Evolutionary conservation across 2,113 vertebrate species (phyloP), one percentile per base, ranked within the genome.

Genomic region (Elephantulus edwardii): DNA sequence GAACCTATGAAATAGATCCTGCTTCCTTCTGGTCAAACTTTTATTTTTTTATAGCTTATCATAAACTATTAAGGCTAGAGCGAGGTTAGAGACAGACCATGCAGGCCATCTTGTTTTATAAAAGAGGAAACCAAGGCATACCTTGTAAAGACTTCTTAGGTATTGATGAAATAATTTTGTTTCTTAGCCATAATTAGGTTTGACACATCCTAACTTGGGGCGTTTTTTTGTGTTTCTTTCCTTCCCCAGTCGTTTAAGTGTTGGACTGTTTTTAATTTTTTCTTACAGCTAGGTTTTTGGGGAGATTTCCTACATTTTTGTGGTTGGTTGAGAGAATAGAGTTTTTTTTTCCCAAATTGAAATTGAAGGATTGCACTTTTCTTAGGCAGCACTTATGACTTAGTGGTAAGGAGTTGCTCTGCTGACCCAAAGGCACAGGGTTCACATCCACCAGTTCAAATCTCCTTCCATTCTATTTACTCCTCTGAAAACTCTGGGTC

Each of bases 121-220:
- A 9, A 78, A 81, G 44, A 83, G 46, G 40, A 64, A 52, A 64
- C 26, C 12, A 33, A 87, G 20, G 10, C 13, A 48, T 42, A 10
- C n/a, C 42, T 92, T 81, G 40, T 17, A 35, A 71, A 79, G 60
- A 64, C 22, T 30, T 86, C 64, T 13, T 76, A 30, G n/a, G n/a
- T n/a, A n/a, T n/a, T 50, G 2, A 19, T 68, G 40, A 20, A 71
- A 72, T 10, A 33, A 33, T 93, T 79, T 58, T 81, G 52, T 50
- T 86, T 91, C 30, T 92, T n/a, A 71, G 44, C 46, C 30, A 8
- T 76, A 24, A 26, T 80, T 89, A 66, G 40, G 38, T 86, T 91
- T 79, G 50, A 3, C 4, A 44, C 44, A 78, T 76, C 13, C 48
- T 92, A 33, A 30, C 72, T 92, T 77, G 26, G 77, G 12, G 52